Evolutionary conservation across 2,888 invertebrate genomes (phyloP), one percentile per base, ranked within the genome.

Genomic region (Rotaria magnacalcarata): DNA sequence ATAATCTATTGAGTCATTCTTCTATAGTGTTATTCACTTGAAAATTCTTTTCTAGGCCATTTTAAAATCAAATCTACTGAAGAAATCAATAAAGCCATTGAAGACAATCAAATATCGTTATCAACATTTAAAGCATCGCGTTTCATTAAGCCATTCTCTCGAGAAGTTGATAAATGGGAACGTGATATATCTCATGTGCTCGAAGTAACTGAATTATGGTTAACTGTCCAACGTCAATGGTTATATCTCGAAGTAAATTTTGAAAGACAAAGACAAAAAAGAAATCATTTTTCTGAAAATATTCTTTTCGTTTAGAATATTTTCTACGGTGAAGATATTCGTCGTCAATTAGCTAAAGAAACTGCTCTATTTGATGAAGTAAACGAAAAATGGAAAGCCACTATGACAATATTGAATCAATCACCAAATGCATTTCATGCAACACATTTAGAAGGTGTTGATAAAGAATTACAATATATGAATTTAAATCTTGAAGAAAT

Each of bases 131-230:
- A 96, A 90, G 94, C 95, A 0, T 95, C 95, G 0, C 91, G 92
- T 90, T 93, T 91, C 91, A 95, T 95, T 0, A 95, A 95, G 89
- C 95, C 96, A 0, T 96, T 96, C 90, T 93, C 94, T 75, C 93
- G 93, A 89, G 94, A 94, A 90, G 95, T 96, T 0, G 95, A 96
- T 89, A 93, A 94, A 89, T 96, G 96, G 95, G 96, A 96, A 91
- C 93, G 94, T 89, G 93, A 94, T 0, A 91, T 96, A 87, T 94
- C 95, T 5, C 94, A 94, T 87, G 93, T 96, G 16, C 93, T 94
- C 87, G 96, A 96, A 91, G 94, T 94, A 85, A 92, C 96, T 80
- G 96, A 96, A 92, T 93, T 93, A 89, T 93, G 94, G 41, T 92
- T 96, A n/a, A 93, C 93, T 89, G 95, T 96, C 0, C 96, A 96